Evolutionary conservation across 1,140 invertebrate species (phyloP).

Genomic region (Alviniconcha marisindica): DNA sequence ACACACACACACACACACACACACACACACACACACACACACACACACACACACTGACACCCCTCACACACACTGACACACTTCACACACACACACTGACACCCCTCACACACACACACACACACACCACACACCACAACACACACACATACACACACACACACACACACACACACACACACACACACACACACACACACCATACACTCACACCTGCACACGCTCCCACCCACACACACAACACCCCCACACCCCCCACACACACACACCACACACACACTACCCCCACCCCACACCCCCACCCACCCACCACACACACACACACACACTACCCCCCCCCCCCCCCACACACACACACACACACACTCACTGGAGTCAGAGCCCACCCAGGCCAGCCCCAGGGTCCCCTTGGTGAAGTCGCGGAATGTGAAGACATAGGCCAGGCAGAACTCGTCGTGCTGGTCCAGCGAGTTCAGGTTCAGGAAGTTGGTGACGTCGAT

Average conservation of each 20-base stretch:
- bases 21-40: neutral
- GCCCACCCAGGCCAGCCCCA: slow-evolving; percentile 98
- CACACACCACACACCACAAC: slow-evolving; percentile 12
- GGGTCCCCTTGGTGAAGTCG: slow-evolving; percentile 96
- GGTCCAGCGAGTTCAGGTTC: slow-evolving; percentile 96
- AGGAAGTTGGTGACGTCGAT: slow-evolving; percentile 99
- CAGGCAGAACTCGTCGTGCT: slow-evolving; percentile 98
- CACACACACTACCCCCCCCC: neutral
- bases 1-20: neutral
- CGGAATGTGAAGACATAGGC: slow-evolving; percentile 99
- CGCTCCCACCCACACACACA: neutral
- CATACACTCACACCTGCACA: neutral
- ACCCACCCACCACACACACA: too few relatives aligned
- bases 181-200: too few relatives aligned
- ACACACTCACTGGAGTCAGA: slow-evolving; percentile 11
- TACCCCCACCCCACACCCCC: too few relatives aligned
- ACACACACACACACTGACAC: neutral
- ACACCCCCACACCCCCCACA: too few relatives aligned
- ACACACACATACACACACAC: neutral
- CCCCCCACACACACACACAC: neutral
- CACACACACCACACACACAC: too few relatives aligned
- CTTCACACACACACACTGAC: neutral
- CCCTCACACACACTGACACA: neutral
- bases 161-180: neutral
- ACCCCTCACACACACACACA: neutral